Evolutionary conservation across 2,888 invertebrate genomes (phyloP).

Genomic region (Myopa testacea): DNA sequence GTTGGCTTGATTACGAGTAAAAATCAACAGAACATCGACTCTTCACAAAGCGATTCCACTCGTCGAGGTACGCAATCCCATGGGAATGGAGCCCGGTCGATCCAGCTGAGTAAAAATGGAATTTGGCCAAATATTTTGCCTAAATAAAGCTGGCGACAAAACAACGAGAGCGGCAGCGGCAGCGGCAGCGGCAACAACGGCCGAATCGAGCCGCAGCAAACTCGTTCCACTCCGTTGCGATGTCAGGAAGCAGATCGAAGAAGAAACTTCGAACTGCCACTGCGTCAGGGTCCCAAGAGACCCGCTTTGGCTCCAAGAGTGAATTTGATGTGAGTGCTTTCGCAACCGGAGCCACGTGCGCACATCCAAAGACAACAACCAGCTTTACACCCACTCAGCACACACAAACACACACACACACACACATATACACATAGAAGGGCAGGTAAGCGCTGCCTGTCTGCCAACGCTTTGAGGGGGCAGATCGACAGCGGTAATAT

Average conservation of each 20-base stretch:
- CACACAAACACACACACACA: not conserved
- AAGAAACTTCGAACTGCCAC: slow-evolving; percentile 31
- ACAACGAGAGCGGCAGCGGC: not conserved
- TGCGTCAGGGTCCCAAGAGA: slow-evolving; percentile 22
- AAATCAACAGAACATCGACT: slow-evolving; percentile 15
- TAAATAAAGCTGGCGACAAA: not conserved
- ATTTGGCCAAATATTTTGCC: slow-evolving; percentile 1
- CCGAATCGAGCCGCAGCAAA: not conserved
- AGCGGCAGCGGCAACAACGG: not conserved
- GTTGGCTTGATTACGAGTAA: not conserved
- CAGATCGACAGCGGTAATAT: slow-evolving; percentile 23
- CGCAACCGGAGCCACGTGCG: not conserved
- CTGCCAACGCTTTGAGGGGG: slow-evolving; percentile 27
- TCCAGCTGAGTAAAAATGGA: not conserved
- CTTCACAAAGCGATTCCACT: slow-evolving; percentile 3
- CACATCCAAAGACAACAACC: not conserved
- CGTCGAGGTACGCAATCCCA: slow-evolving; percentile 9
- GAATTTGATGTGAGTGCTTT: slow-evolving; percentile 36
- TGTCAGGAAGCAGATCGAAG: slow-evolving; percentile 30
- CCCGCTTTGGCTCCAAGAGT: slow-evolving; percentile 11
- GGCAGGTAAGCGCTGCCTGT: not conserved
- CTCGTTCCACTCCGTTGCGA: slow-evolving; percentile 21
- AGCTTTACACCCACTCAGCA: not conserved
- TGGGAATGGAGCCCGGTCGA: not conserved
- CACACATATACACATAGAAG: too few species aligned